Base-by-base conservation (phyloP, 2,113 vertebrate genomes). In the Leptosomus discolor region DNA sequence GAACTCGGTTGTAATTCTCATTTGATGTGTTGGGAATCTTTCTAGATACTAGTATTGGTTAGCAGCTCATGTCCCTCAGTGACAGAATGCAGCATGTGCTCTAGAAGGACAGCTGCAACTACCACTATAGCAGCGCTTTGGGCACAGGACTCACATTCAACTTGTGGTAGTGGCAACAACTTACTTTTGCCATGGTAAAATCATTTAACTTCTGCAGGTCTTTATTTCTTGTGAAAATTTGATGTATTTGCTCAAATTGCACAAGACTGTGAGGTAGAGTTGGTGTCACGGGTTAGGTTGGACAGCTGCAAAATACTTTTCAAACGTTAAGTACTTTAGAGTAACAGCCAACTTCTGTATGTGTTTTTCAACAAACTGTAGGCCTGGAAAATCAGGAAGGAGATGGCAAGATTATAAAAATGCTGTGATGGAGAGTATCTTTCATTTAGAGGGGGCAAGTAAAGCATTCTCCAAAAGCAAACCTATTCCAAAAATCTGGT, bases 401-500 rank as follows among this genome's bases (percentile, higher is more conserved):
- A 71, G 65, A 36, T 57, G 89, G 60, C 64, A 91, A 69, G 77
- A 48, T 57, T 71, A 43, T 74, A 64, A 81, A 95, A 93, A 37
- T 70, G 58, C 81, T 92, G 82, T 75, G 76, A 84, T 80, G 79
- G 77, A 68, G 60, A 92, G 22, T 61, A 39, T 86, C 65, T 83
- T 94, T 70, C 29, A 18, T 85, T 68, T 92, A 75, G 75, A 77
- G 43, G 53, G 74, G 63, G 50, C 70, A 90, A 91, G n/a, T 37
- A 82, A 83, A 92, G 18, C 26, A 54, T 65, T 91, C 60, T 90
- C 76, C 91, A 91, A 80, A 92, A 85, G 80, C 48, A 94, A 94
- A 89, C 58, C 45, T 75, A 4, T 79, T 95, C 94, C 89, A 97
- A 88, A 98, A 97, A 90, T 98, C 56, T 97, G 91, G 92, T 68